Conservation (phyloP, 1,140 invertebrate species). For the Aphis gossypii region DNA sequence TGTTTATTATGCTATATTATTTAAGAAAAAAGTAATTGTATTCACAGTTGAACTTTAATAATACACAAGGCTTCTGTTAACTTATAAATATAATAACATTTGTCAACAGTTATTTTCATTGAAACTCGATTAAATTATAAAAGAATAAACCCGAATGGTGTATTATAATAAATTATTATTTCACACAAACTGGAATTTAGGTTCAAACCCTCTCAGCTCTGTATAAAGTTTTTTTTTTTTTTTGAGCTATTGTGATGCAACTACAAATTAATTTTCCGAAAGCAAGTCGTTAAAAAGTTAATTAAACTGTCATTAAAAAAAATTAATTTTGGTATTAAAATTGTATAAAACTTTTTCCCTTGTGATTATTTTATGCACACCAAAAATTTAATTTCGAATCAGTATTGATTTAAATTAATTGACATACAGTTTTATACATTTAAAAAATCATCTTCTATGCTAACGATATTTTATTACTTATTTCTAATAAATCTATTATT, state of each 20-base stretch:
- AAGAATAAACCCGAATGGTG: background rate
- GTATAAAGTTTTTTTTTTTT: constrained; percentile 31
- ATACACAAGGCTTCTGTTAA: background rate
- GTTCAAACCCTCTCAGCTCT: background rate
- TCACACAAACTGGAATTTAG: background rate
- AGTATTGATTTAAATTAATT: constrained; percentile 33
- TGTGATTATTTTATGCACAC: constrained; percentile 15
- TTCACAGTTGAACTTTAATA: background rate
- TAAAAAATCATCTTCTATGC: background rate
- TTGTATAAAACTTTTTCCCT: constrained; percentile 16
- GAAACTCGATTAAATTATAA: constrained; percentile 11
- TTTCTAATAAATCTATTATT: background rate
- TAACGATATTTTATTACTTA: background rate
- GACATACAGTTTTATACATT: background rate
- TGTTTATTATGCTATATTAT: background rate
- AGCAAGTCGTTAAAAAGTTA: constrained; percentile 42
- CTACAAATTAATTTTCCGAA: constrained; percentile 28
- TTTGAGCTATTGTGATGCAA: constrained; percentile 14
- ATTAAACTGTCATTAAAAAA: constrained; percentile 44
- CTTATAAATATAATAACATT: background rate
- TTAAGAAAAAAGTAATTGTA: background rate
- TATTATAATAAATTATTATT: constrained; percentile 33
- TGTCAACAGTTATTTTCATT: constrained; percentile 23
- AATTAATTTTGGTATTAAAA: background rate
- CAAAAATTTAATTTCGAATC: constrained; percentile 2